phyloP scores from a whole-genome alignment of 2,113 vertebrate species.

The Anolis sagrei region DNA sequence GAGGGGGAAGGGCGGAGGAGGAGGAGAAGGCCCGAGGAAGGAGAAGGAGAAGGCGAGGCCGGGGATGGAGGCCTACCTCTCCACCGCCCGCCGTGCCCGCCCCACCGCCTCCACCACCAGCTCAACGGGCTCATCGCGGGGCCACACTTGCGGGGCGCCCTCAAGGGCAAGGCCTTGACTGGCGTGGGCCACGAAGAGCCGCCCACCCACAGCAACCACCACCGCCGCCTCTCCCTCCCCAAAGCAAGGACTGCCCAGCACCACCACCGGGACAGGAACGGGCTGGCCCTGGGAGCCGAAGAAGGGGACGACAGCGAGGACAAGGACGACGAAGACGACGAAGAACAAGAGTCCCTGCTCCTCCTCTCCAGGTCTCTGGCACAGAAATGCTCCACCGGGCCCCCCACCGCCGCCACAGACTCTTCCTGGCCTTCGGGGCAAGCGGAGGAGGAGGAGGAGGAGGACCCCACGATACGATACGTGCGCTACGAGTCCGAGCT shows the following conservation, averaged over 20 bases:
- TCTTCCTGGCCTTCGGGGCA: constrained; percentile 75
- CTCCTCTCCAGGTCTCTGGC: constrained; percentile 74
- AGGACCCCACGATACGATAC: constrained; percentile 89
- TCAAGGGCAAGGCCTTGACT: constrained; percentile 81
- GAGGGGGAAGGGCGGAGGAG: constrained; percentile 64
- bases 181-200: constrained; percentile 39
- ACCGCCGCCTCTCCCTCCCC: constrained; percentile 59
- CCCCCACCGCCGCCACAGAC: constrained; percentile 67
- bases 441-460: constrained; percentile 33
- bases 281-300: constrained; percentile 72
- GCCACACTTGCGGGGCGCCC: constrained; percentile 80
- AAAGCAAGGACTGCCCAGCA: constrained; percentile 80
- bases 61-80: constrained; percentile 58
- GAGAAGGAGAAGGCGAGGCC: constrained; percentile 60
- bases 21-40: constrained; percentile 63
- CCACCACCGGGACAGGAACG: constrained; percentile 77
- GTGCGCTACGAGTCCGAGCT: constrained; percentile 98
- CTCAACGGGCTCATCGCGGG: constrained; percentile 88
- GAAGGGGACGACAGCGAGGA: constrained; percentile 62
- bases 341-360: constrained; percentile 72
- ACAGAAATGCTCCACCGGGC: constrained; percentile 62
- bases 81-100: constrained; percentile 71
- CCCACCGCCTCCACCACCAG: constrained; percentile 83
- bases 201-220: constrained; percentile 42
- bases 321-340: constrained; percentile 65